Base-by-base conservation (phyloP, 2,113 vertebrate species). In the Sander vitreus region DNA sequence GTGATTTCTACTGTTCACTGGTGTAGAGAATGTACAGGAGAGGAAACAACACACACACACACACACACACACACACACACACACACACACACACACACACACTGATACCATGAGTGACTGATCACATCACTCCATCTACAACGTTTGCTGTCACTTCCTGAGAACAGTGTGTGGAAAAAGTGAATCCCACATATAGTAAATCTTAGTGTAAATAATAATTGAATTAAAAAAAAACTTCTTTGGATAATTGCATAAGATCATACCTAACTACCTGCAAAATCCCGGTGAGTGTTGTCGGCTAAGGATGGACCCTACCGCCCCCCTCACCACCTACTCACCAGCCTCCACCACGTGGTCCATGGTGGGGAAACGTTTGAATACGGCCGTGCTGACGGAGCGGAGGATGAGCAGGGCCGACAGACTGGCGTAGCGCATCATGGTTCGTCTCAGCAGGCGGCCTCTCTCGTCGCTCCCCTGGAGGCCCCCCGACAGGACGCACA, bases 321-420 rank as follows among this genome's bases (percentile, higher is more conserved):
- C 43, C 50, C 59, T 7, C 16, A n/a, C 16, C 43, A 3, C 7
- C 11, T 0, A 58, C 94, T 91, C 80, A 97, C 97, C 97, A 0
- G 97, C 97, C 89, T 98, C 97, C 43, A 99, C 97, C 18, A 98
- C 97, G 4, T 98, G 97, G 86, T 99, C 97, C 50, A 97, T 89
- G 81, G 97, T 99, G 63, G 97, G 97, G 90, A 98, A 98, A 5
- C 97, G 96, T 85, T 98, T 98, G 93, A 97, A 97, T 21, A 96
- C 97, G 0, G 97, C 97, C 0, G 96, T 97, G 94, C 97, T 98
- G 93, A 98, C 97, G 0, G 97, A 98, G 64, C 97, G 96, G 72
- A 99, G 95, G 91, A 99, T 97, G 59, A 99, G 96, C 63, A 99
- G 95, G 0, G 96, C 96, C 0, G 97, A 97, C 79, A 99, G 95